Base-by-base conservation (phyloP, 1,140 invertebrate species). In the Hetaerina americana region DNA sequence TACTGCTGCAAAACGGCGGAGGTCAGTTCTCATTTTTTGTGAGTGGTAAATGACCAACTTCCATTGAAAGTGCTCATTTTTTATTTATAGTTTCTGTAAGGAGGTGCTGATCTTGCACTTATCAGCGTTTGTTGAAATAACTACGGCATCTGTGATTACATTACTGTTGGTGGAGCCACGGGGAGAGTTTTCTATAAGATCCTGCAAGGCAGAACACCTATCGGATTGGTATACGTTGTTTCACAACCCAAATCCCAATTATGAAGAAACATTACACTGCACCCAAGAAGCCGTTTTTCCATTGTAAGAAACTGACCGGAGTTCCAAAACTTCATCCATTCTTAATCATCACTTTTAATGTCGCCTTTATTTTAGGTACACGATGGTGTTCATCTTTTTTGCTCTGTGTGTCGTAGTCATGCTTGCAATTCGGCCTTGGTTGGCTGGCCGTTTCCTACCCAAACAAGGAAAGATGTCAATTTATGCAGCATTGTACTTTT, bases 201-300 rank as follows among this genome's bases (percentile, higher is more conserved):
- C 92, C 0, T 98, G 96, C 78, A 85, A 83, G 69, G 90, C 91
- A 0, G 84, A 86, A 31, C 86, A 87, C 24, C 81, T 98, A 5
- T 90, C 93, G 0, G 96, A 99, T 81, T 98, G 96, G 96, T 98
- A 98, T 79, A 97, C 96, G 0, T 80, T 98, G 72, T 83, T 98
- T 25, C 92, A 96, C 74, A 98, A 98, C 84, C 97, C 96, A 26
- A 89, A 87, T 75, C 93, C 95, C 6, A 92, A 96, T 80, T 98
- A 97, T 82, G 90, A 92, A 75, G 85, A 89, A 70, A 91, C 88
- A 70, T 81, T 98, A 24, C 89, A 96, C 81, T 99, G 96, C 81
- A 96, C 96, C 0, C 94, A 98, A 78, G 96, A 98, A 84, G 93
- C 95, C 66, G 95, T 98, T 0, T 98, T 96, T 85, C 96, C 96